Evolutionary conservation across 2,113 vertebrate species (phyloP).

Genomic region (Aleadryas rufinucha): DNA sequence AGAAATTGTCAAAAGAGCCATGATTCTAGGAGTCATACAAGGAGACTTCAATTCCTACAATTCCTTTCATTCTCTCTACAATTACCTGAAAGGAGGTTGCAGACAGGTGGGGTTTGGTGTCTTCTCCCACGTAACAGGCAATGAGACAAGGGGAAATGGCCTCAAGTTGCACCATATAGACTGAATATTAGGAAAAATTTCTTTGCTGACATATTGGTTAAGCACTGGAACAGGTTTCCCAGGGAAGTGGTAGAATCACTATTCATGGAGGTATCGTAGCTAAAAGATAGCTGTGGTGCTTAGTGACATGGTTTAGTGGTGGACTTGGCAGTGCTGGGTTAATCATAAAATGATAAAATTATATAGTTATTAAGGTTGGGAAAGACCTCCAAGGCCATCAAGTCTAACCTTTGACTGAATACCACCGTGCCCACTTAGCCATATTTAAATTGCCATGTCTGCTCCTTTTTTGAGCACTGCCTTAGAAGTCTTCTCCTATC

Average conservation of each 20-base stretch:
- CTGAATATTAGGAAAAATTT: not conserved
- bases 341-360: not conserved
- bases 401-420: not conserved
- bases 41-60: not conserved
- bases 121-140: not conserved
- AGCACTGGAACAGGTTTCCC: not conserved
- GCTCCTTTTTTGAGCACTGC: not conserved
- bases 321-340: not conserved
- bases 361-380: not conserved
- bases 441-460: not conserved
- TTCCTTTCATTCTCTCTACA: not conserved
- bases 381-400: not conserved
- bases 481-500: not conserved
- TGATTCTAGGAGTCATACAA: not conserved
- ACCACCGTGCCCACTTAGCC: too few species aligned
- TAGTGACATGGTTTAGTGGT: not conserved
- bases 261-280: not conserved
- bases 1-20: not conserved
- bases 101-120: not conserved
- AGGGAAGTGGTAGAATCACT: not conserved
- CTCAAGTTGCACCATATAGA: not conserved
- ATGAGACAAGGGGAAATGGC: not conserved
- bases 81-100: not conserved
- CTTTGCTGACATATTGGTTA: not conserved
- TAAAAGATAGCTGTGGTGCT: not conserved